These are phyloP conservation scores for Bombus affinis DNA, from an alignment of 1,140 invertebrate genomes.

Conservation along the genomic window DNA sequence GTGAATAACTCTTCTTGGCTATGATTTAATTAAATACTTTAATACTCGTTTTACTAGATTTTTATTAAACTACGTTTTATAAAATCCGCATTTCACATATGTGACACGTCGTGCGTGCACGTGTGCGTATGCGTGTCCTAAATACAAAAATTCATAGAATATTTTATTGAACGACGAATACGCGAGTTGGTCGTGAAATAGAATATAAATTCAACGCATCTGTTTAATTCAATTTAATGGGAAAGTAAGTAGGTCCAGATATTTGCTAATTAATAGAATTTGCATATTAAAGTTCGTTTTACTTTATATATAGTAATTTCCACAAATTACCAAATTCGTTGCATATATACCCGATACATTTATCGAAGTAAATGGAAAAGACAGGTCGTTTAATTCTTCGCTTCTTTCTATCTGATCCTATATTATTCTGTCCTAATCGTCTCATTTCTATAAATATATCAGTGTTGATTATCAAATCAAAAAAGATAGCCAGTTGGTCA, in stretches of 20 bases:
- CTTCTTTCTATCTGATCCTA: not conserved
- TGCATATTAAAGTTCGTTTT: not conserved
- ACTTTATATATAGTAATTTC: not conserved
- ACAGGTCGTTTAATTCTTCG: not conserved
- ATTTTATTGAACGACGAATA: not conserved
- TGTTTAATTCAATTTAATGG: not conserved
- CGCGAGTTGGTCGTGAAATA: not conserved
- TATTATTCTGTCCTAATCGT: no score
- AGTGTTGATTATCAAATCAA: not conserved
- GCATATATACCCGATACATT: not conserved
- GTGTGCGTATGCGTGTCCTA: no score
- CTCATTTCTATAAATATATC: not conserved
- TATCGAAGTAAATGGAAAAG: not conserved
- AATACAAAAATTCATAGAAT: conserved; percentile 4
- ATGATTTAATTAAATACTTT: not conserved
- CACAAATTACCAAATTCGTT: not conserved
- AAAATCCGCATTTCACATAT: not conserved
- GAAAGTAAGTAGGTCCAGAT: not conserved
- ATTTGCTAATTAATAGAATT: not conserved
- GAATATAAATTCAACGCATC: not conserved
- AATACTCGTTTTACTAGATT: not conserved
- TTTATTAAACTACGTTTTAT: not conserved
- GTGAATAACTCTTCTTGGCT: not conserved
- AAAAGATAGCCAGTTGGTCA: not conserved
- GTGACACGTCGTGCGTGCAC: no score